These are phyloP conservation scores for Clarias pachynema DNA, from an alignment of 2,797 vertebrate species.

Conservation along the genomic window DNA sequence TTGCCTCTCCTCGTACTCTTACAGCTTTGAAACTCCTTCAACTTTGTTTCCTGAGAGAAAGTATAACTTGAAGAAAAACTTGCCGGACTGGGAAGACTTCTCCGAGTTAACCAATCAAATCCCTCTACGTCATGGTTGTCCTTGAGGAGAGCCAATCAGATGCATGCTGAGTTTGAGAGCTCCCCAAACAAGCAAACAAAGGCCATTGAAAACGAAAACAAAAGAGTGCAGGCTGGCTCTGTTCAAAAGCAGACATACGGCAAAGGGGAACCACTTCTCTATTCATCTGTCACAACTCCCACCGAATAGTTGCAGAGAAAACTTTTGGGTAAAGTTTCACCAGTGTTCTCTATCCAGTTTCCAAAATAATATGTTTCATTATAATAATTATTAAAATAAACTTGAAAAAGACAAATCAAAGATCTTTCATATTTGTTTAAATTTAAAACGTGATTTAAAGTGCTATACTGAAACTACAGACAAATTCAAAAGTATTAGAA, in stretches of 20 bases:
- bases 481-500: neutral
- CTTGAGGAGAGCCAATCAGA: conserved; percentile 62
- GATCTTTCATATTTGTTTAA: neutral
- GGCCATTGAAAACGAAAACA: conserved; percentile 69
- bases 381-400: neutral
- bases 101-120: conserved; percentile 72
- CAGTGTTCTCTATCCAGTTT: neutral
- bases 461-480: neutral
- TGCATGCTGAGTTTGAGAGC: conserved; percentile 36
- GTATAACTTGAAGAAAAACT: conserved; percentile 75
- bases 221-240: conserved; percentile 59
- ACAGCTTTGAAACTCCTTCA: conserved; percentile 62
- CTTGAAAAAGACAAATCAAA: too few species aligned
- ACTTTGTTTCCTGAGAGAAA: conserved; percentile 76
- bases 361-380: neutral
- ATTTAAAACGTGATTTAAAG: neutral
- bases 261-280: conserved; percentile 43
- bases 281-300: conserved; percentile 43
- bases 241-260: conserved; percentile 47
- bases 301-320: conserved; percentile 35
- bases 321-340: conserved; percentile 32
- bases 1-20: conserved; percentile 45
- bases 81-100: conserved; percentile 63
- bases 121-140: conserved; percentile 57
- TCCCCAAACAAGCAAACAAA: conserved; percentile 72